Evolutionary conservation across 2,113 vertebrate genomes (phyloP).

Genomic region (Gadus macrocephalus): DNA sequence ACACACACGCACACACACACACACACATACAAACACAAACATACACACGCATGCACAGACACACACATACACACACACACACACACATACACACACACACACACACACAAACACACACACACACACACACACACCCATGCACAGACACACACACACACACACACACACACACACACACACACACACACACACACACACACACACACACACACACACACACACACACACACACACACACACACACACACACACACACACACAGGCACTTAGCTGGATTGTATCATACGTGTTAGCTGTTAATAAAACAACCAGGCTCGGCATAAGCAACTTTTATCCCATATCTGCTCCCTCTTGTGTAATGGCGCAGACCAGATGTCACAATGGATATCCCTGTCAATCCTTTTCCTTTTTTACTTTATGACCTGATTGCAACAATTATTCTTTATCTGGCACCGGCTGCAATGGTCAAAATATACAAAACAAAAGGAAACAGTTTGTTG

Average conservation of each 20-base stretch:
- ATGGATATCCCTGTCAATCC: slow-evolving; percentile 8
- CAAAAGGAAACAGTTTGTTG: no score
- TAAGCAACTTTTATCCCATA: neutral
- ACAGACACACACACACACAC: no score
- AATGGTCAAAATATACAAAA: neutral
- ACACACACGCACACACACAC: slow-evolving; percentile 1
- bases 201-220: no score
- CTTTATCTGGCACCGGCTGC: slow-evolving; percentile 34
- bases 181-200: no score
- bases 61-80: slow-evolving; percentile 3
- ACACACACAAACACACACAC: neutral
- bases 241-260: no score
- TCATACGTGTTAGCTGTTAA: no score
- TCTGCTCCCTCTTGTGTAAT: slow-evolving; percentile 7
- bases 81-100: slow-evolving; percentile 3
- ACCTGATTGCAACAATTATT: slow-evolving; percentile 48
- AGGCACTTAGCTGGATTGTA: no score
- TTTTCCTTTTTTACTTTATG: slow-evolving; percentile 27
- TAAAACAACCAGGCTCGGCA: no score
- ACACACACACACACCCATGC: no score
- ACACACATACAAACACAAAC: neutral
- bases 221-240: no score
- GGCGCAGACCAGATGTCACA: slow-evolving; percentile 15
- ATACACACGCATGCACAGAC: neutral
- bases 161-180: no score